Base-by-base conservation (phyloP, 2,888 invertebrate species). In the Mamestra brassicae region DNA sequence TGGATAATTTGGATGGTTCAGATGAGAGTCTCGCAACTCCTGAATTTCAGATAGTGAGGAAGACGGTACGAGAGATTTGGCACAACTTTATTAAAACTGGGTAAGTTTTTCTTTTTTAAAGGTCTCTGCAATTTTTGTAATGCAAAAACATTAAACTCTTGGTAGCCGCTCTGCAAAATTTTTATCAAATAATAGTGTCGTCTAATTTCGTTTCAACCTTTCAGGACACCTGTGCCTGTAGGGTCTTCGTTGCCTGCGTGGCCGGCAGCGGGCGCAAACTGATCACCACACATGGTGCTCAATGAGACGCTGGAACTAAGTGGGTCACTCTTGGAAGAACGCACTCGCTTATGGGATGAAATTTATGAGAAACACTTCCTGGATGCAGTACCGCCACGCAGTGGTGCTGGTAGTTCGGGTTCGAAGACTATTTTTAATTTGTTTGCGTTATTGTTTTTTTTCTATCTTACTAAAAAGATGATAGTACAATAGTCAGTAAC, bases 141-240 rank as follows among this genome's bases (percentile, higher is more conserved):
- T 13, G 47, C 8, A 13, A 13, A 47, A 2, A 47, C 13, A 47
- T 47, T 0, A 47, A 4, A 13, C 13, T 13, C 4, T 47, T 11
- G 47, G 13, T 47, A 47, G 47, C 13, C 47, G 13, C 13, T 47
- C 13, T 47, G 13, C 13, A 13, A 13, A 13, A 47, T 13, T 47
- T 26, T 26, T 26, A 26, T 26, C 47, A 47, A 47, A 47, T 47
- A 47, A 13, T 47, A 47, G 13, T 13, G 13, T 47, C 47, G 13
- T 4, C 47, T 47, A 13, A 47, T 47, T 47, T 47, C 47, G 47
- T 13, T 47, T 47, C 13, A n/a, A 15, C 10, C 13, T 83, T 84
- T 52, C 83, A 92, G 92, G 5, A 86, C 85, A 60, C 92, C 93
- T 0, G 87, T 90, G 5, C 85, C 90, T 0, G 80, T 85, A 34